A percentile compares a stretch with the other conserved stretches of the same genome.
Conservation (phyloP, 1,140 invertebrate species). For the Periplaneta americana region DNA sequence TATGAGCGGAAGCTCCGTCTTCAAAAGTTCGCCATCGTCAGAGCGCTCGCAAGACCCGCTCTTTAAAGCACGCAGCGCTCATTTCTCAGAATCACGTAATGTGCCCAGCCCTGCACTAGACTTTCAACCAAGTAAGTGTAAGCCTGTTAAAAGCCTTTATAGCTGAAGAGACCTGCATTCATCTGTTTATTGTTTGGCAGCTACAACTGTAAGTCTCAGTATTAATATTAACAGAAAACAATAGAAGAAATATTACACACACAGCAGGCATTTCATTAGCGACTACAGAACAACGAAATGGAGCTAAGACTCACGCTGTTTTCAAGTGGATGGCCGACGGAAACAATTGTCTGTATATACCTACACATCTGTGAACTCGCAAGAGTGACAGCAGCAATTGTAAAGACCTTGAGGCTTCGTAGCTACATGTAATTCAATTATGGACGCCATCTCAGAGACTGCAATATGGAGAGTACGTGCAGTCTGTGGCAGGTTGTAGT, state of each 20-base stretch:
- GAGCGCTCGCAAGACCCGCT: too few species aligned
- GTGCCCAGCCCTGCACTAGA: too few species aligned
- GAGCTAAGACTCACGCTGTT: neutral
- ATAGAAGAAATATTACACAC: neutral
- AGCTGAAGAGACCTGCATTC: too few species aligned
- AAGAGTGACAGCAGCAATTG: neutral
- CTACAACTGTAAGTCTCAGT: neutral
- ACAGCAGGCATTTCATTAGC: neutral
- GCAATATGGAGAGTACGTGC: too few species aligned
- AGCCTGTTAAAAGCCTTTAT: too few species aligned
- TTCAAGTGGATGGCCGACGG: neutral
- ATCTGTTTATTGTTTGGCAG: too few species aligned
- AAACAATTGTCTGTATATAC: neutral
- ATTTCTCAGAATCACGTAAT: too few species aligned
- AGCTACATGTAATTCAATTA: neutral
- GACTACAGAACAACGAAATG: neutral
- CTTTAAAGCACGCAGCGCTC: too few species aligned
- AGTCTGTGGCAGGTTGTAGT: neutral
- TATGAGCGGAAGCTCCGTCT: too few species aligned
- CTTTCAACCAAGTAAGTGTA: too few species aligned
- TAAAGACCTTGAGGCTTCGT: neutral
- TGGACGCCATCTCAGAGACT: neutral
- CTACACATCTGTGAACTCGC: neutral
- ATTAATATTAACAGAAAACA: neutral
- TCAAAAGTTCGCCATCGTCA: too few species aligned